Base-by-base conservation (phyloP, 2,888 invertebrate species). In the Ditula angustiorana region DNA sequence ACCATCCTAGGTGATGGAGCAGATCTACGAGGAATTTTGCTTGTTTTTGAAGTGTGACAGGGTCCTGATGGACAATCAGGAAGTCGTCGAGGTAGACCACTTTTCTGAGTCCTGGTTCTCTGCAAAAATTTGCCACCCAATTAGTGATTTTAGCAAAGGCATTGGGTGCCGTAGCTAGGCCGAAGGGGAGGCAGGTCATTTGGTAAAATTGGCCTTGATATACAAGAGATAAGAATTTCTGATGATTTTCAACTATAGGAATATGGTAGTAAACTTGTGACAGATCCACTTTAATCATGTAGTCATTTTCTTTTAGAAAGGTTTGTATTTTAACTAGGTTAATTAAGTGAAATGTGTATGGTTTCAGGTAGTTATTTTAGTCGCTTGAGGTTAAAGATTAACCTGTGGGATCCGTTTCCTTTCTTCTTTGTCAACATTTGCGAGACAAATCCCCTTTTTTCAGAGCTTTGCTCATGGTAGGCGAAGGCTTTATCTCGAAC, bases 1-100 rank as follows among this genome's bases (percentile, higher is more conserved):
- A 3, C 53, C 53, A 55, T 13, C 53, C 53, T 0, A 35, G 35
- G 4, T 24, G n/a, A 13, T 8, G n/a, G n/a, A 53, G 37, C 8
- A 24, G 24, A 7, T 35, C 7, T 37, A 11, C 26, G 5, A 55
- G 7, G 69, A 65, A 4, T 57, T n/a, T n/a, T 16, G 11, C 11
- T 64, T 67, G 19, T 13, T 30, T 26, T 71, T 58, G 5, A 71
- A 73, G 3, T 70, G 28, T 30, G 2, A 50, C 46, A 5, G 65
- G 61, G n/a, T 61, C 24, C 21, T 49, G 10, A 13, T 56, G 50
- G 24, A 26, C 19, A 5, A 56, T 5, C 5, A 56, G 19, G 13
- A 56, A 56, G 26, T 56, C 41, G 55, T 56, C 55, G 16, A 56
- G 28, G 11, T 55, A 55, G 5, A 55, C 55, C 0, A 41, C n/a